Percentiles rank a stretch among this genome's conserved stretches.
phyloP scores from a whole-genome alignment of 2,113 vertebrate species.

The Geothlypis trichas region DNA sequence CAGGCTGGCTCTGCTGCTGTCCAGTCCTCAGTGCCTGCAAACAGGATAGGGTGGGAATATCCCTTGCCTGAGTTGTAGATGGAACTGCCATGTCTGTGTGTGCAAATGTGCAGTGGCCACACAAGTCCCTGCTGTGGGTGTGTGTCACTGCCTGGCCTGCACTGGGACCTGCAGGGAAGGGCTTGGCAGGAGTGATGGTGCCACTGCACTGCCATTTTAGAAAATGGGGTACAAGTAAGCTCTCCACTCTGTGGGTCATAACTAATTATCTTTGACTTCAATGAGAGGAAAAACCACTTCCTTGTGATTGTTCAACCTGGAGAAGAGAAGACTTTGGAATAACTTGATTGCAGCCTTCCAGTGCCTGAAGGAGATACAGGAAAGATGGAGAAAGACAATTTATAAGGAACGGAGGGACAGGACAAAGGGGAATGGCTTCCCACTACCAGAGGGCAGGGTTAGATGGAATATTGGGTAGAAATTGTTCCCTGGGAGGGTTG shows the following conservation, averaged over 20 bases:
- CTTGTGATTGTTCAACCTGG: not conserved
- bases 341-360: not conserved
- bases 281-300: not conserved
- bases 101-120: not conserved
- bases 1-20: not conserved
- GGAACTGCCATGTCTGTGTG: not conserved
- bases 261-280: not conserved
- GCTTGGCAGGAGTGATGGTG: not conserved
- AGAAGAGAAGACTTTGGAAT: not conserved
- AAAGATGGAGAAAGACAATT: not conserved
- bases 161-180: not conserved
- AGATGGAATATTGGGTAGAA: not conserved
- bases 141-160: too few species aligned
- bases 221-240: not conserved
- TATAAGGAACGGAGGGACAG: not conserved
- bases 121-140: fast-evolving
- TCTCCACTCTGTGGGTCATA: not conserved
- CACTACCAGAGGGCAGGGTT: not conserved
- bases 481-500: not conserved
- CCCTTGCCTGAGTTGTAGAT: not conserved
- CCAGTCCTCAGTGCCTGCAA: not conserved
- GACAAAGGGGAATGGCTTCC: not conserved
- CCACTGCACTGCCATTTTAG: not conserved
- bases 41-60: too few species aligned
- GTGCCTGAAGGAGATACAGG: not conserved